A percentile compares a stretch with the other conserved stretches of the same genome.
Conservation (phyloP, 2,113 vertebrate species). For the Seriola quinqueradiata region DNA sequence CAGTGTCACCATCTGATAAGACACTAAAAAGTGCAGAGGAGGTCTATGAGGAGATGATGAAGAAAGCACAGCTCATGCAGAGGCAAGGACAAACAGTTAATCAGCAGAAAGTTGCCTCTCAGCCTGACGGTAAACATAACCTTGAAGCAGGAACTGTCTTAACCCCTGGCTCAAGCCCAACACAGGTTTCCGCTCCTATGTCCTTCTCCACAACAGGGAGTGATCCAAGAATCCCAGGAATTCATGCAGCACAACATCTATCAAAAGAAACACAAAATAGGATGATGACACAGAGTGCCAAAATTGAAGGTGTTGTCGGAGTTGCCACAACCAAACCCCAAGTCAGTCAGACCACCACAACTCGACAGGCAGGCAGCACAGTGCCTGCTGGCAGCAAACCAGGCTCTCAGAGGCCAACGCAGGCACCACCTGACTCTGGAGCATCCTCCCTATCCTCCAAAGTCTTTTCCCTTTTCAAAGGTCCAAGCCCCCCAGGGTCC, state of each 20-base stretch:
- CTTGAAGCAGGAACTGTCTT: constrained; percentile 90
- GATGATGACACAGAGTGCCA: constrained; percentile 87
- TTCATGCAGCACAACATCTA: constrained; percentile 93
- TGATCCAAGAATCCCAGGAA: constrained; percentile 88
- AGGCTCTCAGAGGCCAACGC: constrained; percentile 59
- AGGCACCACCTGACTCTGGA: constrained; percentile 78
- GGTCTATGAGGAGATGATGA: constrained; percentile 99
- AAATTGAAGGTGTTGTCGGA: constrained; percentile 82
- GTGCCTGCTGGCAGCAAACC: constrained; percentile 60
- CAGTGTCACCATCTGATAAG: constrained; percentile 85
- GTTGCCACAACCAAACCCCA: constrained; percentile 77
- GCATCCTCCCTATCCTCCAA: constrained; percentile 82
- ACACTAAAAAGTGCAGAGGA: constrained; percentile 97
- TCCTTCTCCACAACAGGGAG: constrained; percentile 86
- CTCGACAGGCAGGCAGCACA: constrained; percentile 61
- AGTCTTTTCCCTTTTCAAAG: constrained; percentile 89
- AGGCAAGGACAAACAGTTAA: constrained; percentile 81
- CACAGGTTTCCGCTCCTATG: constrained; percentile 91
- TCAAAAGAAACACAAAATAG: constrained; percentile 91
- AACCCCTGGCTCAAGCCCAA: constrained; percentile 96
- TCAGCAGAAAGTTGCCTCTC: constrained; percentile 77
- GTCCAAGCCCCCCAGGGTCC: constrained; percentile 91
- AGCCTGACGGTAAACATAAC: constrained; percentile 86
- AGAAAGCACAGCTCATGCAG: constrained; percentile 96
- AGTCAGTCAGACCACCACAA: constrained; percentile 69